Base-by-base conservation (phyloP, 2,797 vertebrate species). In the Oreochromis mossambicus region DNA sequence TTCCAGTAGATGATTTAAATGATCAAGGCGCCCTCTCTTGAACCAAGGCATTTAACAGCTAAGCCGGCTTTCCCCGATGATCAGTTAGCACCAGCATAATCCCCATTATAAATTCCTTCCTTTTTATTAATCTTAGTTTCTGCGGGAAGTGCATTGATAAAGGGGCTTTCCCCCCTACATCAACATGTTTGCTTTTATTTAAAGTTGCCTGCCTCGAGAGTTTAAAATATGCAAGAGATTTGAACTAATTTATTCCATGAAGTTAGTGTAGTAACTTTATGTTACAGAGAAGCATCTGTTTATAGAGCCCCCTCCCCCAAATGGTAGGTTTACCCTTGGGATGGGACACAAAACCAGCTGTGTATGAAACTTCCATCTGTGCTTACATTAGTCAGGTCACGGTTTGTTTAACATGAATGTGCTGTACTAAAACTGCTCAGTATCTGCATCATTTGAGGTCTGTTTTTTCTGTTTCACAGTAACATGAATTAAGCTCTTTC, bases 281-380 rank as follows among this genome's bases (percentile, higher is more conserved):
- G 82, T 89, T 48, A n/a, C 73, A 83, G 77, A 79, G 68, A 56
- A 89, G 92, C 92, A 94, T 94, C 91, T 95, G 94, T 89, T 93
- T 89, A 58, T 58, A 63, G 77, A 80, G 36, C 21, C 48, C 81
- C 81, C 54, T 46, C 32, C 70, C 84, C 85, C 79, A 88, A 92
- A 92, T 81, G 86, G 79, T 90, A 54, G 88, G 91, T 91, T 94
- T 94, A 92, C 94, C 92, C 94, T 92, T 92, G 95, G 93, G 95
- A 95, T 76, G 77, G 91, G 83, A 90, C 86, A 93, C 92, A 93
- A 92, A 95, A 92, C 91, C 93, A 94, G 92, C 91, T 93, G 92
- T 86, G 92, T 95, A 91, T 94, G 92, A 94, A 94, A 92, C 87
- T 80, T 93, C 94, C 95, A 95, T 96, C 94, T 96, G 95, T 94